These are phyloP conservation scores for Myanophis thanlyinensis DNA, from an alignment of 2,113 vertebrate species.

Conservation along the genomic window DNA sequence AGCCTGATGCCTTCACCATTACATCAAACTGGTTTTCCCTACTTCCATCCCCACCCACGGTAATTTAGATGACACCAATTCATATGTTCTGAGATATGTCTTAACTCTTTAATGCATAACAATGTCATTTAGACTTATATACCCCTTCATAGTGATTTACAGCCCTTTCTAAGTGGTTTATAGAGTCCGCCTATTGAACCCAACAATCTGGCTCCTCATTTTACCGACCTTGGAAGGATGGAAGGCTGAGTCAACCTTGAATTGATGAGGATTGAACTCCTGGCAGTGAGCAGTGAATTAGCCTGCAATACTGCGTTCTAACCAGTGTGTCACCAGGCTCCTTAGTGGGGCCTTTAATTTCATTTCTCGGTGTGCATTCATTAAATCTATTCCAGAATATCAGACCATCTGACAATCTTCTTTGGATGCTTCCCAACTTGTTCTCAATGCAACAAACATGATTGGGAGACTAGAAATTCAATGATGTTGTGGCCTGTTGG, in stretches of 20 bases:
- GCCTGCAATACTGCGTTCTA: not conserved
- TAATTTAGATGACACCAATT: not conserved
- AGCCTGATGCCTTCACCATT: not conserved
- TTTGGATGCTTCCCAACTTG: not conserved
- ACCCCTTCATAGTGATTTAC: too few relatives aligned
- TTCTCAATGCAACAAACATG: not conserved
- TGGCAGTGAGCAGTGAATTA: not conserved
- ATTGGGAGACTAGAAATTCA: not conserved
- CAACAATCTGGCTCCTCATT: not conserved
- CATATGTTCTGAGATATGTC: not conserved
- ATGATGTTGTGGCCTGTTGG: too few relatives aligned
- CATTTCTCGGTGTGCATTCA: not conserved
- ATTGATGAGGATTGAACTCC: not conserved
- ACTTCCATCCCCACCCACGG: not conserved
- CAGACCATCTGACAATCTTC: not conserved
- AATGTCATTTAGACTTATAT: too few relatives aligned
- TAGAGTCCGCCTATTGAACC: too few relatives aligned
- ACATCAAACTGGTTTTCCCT: not conserved
- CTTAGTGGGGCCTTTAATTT: not conserved
- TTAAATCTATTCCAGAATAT: not conserved
- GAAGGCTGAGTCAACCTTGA: not conserved
- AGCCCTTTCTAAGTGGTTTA: too few relatives aligned
- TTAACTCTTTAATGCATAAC: not conserved
- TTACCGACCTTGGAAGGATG: not conserved
- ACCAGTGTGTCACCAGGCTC: not conserved